Evolutionary conservation across 1,140 invertebrate genomes (phyloP), one percentile per base, ranked within the genome.

Genomic region (Pseudomyrmex sp.): DNA sequence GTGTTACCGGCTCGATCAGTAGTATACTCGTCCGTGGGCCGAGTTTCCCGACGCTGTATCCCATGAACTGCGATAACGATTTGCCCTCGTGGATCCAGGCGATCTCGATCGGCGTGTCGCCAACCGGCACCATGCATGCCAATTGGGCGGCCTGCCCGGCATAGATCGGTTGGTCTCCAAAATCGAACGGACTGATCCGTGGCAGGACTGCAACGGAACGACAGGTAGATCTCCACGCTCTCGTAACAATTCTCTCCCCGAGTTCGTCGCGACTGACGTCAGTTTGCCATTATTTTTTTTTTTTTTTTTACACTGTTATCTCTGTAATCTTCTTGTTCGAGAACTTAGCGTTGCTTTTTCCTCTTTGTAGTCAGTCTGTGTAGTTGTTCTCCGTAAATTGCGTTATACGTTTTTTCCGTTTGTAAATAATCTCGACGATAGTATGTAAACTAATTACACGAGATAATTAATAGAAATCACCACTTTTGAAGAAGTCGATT

Each of bases 141-240:
- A 97, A 95, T 84, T 96, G 95, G 54, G 96, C 96, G 58, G 96
- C 95, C 88, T 96, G 96, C 46, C 96, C 97, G 85, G 96, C 96
- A 92, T 96, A 95, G 92, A 96, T 94, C 90, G 95, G 94, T 90
- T 94, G 95, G 69, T 95, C 93, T 87, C 96, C 96, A 93, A 97
- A 97, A 91, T 95, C 94, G 93, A 97, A 97, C 82, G 96, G 95
- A 89, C 95, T 95, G 92, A 97, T 96, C 89, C 95, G 95, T 83
- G 96, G 96, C 80, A 96, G 94, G 90, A 97, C 97, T 97, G 95
- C 91, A 96, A 96, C 94, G 70, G 62, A 85, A 85, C 35, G 63
- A 70, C 62, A 89, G 83, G 59, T 88, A 88, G 73, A 88, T 77
- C 35, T 35, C 83, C 79, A 61, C n/a, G 58, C 13, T 18, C 10